These are phyloP conservation scores for Drosophila navojoa DNA, from an alignment of 1,140 invertebrate species.

Conservation along the genomic window DNA sequence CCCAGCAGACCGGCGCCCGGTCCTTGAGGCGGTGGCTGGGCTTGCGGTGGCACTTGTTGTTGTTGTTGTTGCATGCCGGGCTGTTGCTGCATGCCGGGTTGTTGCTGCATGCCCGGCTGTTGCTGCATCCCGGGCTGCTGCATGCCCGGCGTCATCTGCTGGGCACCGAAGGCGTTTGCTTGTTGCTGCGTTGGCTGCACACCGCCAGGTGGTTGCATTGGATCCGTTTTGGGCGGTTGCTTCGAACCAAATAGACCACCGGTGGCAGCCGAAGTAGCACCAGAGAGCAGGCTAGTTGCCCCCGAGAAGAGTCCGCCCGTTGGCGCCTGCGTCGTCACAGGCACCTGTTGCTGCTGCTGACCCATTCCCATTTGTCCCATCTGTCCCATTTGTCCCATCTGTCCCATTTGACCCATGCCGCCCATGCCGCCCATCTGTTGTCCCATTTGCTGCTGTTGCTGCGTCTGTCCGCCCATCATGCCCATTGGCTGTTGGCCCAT, in stretches of 20 bases:
- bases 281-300: conserved; percentile 83
- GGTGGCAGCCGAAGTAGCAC: conserved; percentile 84
- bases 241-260: conserved; percentile 84
- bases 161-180: conserved; percentile 80
- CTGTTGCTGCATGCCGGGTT: conserved; percentile 71
- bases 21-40: conserved; percentile 81
- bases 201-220: conserved; percentile 83
- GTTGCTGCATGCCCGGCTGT: conserved; percentile 67
- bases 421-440: conserved; percentile 83
- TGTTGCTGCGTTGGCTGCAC: conserved; percentile 84
- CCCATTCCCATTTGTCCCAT: conserved; percentile 61
- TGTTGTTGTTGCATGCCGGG: conserved; percentile 60
- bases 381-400: conserved; percentile 69
- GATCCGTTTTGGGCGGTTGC: conserved; percentile 83
- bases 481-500: conserved; percentile 66
- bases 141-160: conserved; percentile 74
- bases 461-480: conserved; percentile 58
- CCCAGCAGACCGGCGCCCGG: conserved; percentile 79
- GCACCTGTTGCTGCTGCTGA: conserved; percentile 79
- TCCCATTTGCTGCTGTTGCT: conserved; percentile 70
- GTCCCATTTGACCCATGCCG: conserved; percentile 40
- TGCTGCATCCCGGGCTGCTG: conserved; percentile 65
- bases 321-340: conserved; percentile 70
- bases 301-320: conserved; percentile 83
- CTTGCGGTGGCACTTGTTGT: conserved; percentile 83